Conservation (phyloP, 2,797 vertebrate genomes). For the Brachyalestes nurse region DNA sequence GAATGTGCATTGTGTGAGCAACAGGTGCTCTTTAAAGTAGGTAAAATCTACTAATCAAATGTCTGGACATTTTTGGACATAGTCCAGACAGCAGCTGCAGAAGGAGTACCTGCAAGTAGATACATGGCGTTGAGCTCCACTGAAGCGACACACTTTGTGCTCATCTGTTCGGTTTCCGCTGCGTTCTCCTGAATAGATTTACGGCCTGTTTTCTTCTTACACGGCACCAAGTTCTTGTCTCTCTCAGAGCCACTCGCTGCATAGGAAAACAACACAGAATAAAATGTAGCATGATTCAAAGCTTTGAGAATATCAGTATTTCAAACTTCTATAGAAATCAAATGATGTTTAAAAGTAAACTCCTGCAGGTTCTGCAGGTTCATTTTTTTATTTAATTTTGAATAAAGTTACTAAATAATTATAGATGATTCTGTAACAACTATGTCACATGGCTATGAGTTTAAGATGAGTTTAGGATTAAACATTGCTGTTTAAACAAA, state of each 20-base stretch:
- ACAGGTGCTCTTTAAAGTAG: no score
- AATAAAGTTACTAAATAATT: background rate
- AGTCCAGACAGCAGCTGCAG: background rate
- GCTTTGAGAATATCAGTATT: background rate
- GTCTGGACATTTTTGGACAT: no score
- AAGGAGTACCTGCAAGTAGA: slow-evolving; percentile 78
- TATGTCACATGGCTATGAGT: background rate
- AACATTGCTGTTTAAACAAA: background rate
- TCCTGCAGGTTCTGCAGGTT: background rate
- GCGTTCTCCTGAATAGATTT: slow-evolving; percentile 12
- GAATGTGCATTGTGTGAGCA: no score
- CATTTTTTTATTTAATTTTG: no score
- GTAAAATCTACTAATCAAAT: no score
- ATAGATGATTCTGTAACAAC: background rate
- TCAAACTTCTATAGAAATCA: background rate
- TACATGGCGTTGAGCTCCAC: slow-evolving; percentile 67
- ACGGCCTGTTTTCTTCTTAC: slow-evolving; percentile 25
- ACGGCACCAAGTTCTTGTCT: slow-evolving; percentile 25
- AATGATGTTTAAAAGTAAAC: background rate
- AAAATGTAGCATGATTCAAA: background rate
- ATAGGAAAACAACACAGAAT: background rate
- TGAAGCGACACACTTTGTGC: slow-evolving; percentile 52
- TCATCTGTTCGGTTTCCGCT: background rate
- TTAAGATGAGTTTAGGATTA: no score
- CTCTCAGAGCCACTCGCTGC: slow-evolving; percentile 30